phyloP scores from a whole-genome alignment of 2,113 vertebrate genomes.

The Gambusia affinis region DNA sequence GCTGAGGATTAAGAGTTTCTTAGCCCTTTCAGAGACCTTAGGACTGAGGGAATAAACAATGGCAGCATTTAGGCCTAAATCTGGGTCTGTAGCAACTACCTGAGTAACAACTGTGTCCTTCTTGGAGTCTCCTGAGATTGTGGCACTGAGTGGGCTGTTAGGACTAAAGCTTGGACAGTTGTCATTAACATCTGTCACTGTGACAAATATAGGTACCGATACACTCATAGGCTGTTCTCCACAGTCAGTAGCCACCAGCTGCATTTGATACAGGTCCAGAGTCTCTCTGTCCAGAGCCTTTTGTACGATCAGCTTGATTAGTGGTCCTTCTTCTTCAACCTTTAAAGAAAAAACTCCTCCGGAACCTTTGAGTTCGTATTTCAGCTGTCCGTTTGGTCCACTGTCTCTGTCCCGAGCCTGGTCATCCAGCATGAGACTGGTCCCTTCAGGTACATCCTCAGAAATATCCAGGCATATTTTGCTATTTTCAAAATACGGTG shows the following conservation, averaged over 20 bases:
- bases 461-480: conserved; percentile 71
- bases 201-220: conserved; percentile 68
- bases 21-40: conserved; percentile 73
- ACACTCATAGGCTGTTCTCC: conserved; percentile 65
- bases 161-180: conserved; percentile 78
- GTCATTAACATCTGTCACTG: conserved; percentile 79
- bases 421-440: conserved; percentile 70
- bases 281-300: conserved; percentile 74
- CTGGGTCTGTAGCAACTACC: conserved; percentile 74
- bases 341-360: conserved; percentile 68
- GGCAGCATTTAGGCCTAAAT: conserved; percentile 72
- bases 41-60: conserved; percentile 77
- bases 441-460: conserved; percentile 71
- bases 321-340: conserved; percentile 35
- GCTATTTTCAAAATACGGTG: conserved; percentile 71
- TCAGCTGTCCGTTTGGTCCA: conserved; percentile 69
- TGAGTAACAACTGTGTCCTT: conserved; percentile 64
- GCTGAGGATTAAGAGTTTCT: conserved; percentile 73
- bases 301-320: conserved; percentile 66
- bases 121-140: conserved; percentile 60
- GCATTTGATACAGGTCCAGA: conserved; percentile 64
- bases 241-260: conserved; percentile 70
- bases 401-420: conserved; percentile 74
- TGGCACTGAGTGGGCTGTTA: conserved; percentile 57
- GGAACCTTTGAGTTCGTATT: conserved; percentile 69